Conservation (phyloP, 2,797 vertebrate genomes). For the Lophura swinhoii region DNA sequence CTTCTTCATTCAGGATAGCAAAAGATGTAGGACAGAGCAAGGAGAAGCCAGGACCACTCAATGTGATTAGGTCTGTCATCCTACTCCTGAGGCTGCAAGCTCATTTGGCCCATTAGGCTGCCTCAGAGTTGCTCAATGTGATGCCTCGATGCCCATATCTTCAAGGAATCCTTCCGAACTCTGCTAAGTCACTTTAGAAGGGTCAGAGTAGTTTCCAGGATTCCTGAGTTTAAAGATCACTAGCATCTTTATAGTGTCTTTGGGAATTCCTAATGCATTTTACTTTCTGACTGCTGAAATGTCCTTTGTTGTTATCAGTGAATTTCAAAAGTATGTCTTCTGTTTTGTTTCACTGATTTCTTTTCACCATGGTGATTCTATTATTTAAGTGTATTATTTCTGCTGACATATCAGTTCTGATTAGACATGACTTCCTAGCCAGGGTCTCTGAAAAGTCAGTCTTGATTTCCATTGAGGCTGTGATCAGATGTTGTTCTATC, state of each 20-base stretch:
- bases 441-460: slow-evolving; percentile 1
- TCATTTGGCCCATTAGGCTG: background rate
- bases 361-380: background rate
- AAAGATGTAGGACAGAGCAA: background rate
- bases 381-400: slow-evolving; percentile 33
- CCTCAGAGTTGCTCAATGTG: background rate
- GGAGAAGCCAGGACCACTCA: background rate
- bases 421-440: slow-evolving; percentile 37
- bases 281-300: background rate
- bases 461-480: background rate
- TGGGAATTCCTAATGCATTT: background rate
- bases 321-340: background rate
- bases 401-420: slow-evolving; percentile 52
- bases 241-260: background rate
- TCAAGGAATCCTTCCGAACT: background rate
- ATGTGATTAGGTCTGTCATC: background rate
- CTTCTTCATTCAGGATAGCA: background rate
- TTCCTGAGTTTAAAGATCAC: background rate
- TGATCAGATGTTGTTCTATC: slow-evolving; percentile 19
- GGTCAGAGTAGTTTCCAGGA: background rate
- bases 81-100: background rate
- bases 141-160: background rate
- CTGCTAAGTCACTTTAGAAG: background rate
- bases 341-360: background rate
- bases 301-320: accelerated